Evolutionary conservation across 2,797 vertebrate genomes (phyloP), one percentile per base, ranked within the genome.

Genomic region (Melanotaenia boesemani): DNA sequence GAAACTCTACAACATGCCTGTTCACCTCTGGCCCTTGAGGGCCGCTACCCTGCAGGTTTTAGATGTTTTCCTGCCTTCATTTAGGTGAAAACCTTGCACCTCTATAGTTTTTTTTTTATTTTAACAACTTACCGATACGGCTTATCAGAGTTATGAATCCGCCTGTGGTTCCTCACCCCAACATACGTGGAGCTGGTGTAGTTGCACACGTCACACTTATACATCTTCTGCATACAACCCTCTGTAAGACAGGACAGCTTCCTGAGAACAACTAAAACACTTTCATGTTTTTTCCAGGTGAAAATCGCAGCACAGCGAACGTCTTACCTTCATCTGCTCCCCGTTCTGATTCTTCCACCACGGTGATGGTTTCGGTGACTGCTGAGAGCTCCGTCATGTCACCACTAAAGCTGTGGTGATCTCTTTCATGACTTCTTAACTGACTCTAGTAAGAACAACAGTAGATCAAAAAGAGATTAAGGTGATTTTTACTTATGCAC

Each of bases 151-250:
- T 87, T 99, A 74, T 99, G 98, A 70, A 98, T 97, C 61, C 97
- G 94, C 39, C 97, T 92, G 91, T 99, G 98, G 80, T 99, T 99
- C 61, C 98, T 93, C 69, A 99, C 98, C 0, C 98, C 98, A 0
- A 99, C 96, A 0, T 99, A 98, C 0, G 97, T 98, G 0, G 97
- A 95, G 85, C 98, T 99, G 55, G 96, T 97, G 86, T 99, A 99
- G 77, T 96, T 96, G 60, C 98, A 99, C 0, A 97, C 94, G 0
- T 99, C 98, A 26, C 98, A 99, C 87, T 96, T 96, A 22, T 96
- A 97, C 88, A 96, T 87, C 76, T 97, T 99, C 89, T 95, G 96
- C 70, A 88, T 73, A 1, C 90, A 85, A 26, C 88, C 74, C 70
- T 88, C 95, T 90, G 76, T 0, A 36, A 72, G 0, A 87, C 82